phyloP scores from a whole-genome alignment of 64 coral and sea anemone genomes.

The Actinia equina region DNA sequence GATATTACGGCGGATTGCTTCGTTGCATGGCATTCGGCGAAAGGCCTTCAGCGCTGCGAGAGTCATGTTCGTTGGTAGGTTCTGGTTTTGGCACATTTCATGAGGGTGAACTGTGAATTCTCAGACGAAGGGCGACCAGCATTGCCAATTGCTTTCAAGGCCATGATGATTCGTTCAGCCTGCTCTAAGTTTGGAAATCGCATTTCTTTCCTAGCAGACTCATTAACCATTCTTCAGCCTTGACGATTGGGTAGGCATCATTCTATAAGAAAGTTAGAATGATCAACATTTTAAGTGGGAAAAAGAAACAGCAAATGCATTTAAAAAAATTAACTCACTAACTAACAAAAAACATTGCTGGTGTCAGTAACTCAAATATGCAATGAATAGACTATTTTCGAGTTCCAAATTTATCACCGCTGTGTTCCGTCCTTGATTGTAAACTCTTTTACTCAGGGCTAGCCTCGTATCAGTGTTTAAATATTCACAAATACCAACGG shows the following conservation, averaged over 20 bases:
- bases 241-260: not conserved
- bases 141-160: conserved; percentile 94
- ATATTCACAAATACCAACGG: too few relatives aligned
- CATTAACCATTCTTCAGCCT: conserved; percentile 57
- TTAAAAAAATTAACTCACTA: too few relatives aligned
- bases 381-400: too few relatives aligned
- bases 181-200: conserved; percentile 50
- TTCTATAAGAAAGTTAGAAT: not conserved
- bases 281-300: too few relatives aligned
- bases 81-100: conserved; percentile 70
- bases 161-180: conserved; percentile 68
- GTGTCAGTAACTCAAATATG: too few relatives aligned
- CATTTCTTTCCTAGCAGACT: conserved; percentile 50
- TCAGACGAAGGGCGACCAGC: conserved; percentile 68
- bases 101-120: conserved; percentile 29
- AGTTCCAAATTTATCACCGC: too few relatives aligned
- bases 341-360: too few relatives aligned
- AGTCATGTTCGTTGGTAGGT: conserved; percentile 68
- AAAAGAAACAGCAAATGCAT: too few relatives aligned
- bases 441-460: too few relatives aligned
- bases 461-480: too few relatives aligned
- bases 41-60: conserved; percentile 83
- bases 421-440: too few relatives aligned
- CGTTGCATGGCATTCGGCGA: conserved; percentile 78
- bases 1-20: not conserved